Evolutionary conservation across 2,113 vertebrate species (phyloP).

Genomic region (Guaruba guarouba): DNA sequence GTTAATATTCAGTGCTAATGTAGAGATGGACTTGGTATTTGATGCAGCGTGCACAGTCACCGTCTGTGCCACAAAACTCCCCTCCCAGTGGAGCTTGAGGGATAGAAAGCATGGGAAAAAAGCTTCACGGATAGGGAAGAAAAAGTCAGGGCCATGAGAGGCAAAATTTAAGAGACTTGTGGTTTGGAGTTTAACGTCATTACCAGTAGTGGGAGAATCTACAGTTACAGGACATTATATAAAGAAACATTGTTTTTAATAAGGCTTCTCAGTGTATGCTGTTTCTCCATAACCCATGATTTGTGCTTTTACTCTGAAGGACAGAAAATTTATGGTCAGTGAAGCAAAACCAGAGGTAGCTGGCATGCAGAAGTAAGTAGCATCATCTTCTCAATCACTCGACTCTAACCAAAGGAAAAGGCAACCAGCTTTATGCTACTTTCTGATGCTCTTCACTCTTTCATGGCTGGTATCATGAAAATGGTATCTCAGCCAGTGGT

Average conservation of each 20-base stretch:
- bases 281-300: neutral
- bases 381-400: neutral
- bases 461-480: neutral
- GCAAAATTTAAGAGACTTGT: constrained; percentile 38
- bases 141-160: neutral
- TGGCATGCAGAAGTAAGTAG: neutral
- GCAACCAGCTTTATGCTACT: neutral
- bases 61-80: neutral
- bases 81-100: neutral
- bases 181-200: constrained; percentile 46
- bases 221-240: constrained; percentile 24
- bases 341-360: constrained; percentile 1
- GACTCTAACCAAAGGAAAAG: neutral
- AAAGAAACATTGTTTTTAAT: constrained; percentile 25
- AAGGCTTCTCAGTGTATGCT: neutral
- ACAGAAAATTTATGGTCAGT: constrained; percentile 7
- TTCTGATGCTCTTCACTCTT: neutral
- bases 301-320: neutral
- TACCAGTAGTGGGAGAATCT: constrained; percentile 35
- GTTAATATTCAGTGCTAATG: neutral
- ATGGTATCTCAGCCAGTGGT: neutral
- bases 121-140: neutral
- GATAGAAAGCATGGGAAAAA: neutral
- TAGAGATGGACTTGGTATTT: neutral
- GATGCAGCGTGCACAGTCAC: neutral